Percentiles rank a stretch among this genome's conserved stretches.
Evolutionary conservation across 2,888 invertebrate species (phyloP).

Genomic region (Cyaniris semiargus): DNA sequence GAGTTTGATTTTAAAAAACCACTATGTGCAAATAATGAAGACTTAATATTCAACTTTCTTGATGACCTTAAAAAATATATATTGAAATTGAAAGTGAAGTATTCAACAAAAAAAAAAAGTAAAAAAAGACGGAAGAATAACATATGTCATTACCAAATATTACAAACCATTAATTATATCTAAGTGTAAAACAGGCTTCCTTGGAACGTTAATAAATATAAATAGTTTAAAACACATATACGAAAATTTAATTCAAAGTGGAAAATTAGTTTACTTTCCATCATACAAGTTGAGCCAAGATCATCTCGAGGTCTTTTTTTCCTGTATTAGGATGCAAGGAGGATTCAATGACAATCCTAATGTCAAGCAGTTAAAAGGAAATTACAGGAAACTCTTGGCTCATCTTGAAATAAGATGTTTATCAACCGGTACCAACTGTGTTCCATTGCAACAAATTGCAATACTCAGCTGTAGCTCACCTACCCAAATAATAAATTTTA

Average conservation of each 20-base stretch:
- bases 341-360: background rate
- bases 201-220: constrained; percentile 33
- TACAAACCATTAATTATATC: constrained; percentile 23
- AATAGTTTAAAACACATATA: constrained; percentile 33
- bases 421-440: constrained; percentile 33
- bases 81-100: no score
- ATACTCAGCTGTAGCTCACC: constrained; percentile 35
- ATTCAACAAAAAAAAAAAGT: constrained; percentile 18
- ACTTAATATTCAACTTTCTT: no score
- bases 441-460: constrained; percentile 35
- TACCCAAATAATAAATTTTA: constrained; percentile 36
- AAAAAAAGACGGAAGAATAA: constrained; percentile 15
- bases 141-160: constrained; percentile 14
- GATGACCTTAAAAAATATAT: no score
- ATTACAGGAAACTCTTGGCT: constrained; percentile 7
- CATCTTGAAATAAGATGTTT: constrained; percentile 34
- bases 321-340: constrained; percentile 35
- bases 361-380: constrained; percentile 28
- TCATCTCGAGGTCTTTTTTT: constrained; percentile 29
- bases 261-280: constrained; percentile 34
- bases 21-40: no score
- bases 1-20: background rate
- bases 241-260: constrained; percentile 33
- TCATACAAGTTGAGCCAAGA: constrained; percentile 39
- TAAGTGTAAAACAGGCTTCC: constrained; percentile 36